A percentile compares a stretch with the other conserved stretches of the same genome.
These are phyloP conservation scores for Artibeus jamaicensis DNA, from an alignment of 2,797 vertebrate genomes.

Conservation along the genomic window DNA sequence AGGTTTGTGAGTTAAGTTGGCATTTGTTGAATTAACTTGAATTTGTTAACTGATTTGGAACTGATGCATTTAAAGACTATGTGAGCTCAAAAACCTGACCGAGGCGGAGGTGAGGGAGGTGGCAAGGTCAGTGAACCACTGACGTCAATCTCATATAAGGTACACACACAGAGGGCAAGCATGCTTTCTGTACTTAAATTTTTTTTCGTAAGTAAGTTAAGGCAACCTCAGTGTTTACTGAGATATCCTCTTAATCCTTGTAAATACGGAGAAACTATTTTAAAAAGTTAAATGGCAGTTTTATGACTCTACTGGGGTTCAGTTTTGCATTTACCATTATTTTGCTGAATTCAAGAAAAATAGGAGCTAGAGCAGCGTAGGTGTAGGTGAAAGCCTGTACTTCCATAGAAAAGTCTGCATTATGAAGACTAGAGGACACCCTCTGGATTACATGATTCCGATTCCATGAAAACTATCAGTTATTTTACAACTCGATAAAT, in stretches of 20 bases:
- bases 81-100: not conserved
- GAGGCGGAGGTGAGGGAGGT: not conserved
- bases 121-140: not conserved
- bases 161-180: rapidly evolving
- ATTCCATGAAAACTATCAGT: not conserved
- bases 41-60: not conserved
- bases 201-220: not conserved
- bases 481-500: not conserved
- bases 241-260: not conserved
- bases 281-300: not conserved
- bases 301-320: not conserved
- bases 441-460: not conserved
- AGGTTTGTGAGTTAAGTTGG: not conserved
- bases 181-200: not conserved
- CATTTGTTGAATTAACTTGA: not conserved
- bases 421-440: not conserved
- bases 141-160: not conserved
- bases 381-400: not conserved
- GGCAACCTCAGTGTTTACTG: not conserved
- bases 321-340: not conserved
- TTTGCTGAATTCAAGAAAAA: not conserved
- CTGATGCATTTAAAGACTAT: too few species aligned
- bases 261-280: not conserved
- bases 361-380: not conserved
- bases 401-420: not conserved